A percentile compares a stretch with the other conserved stretches of the same genome.
Conservation (phyloP, 2,888 invertebrate genomes). For the Dynastes maya region DNA sequence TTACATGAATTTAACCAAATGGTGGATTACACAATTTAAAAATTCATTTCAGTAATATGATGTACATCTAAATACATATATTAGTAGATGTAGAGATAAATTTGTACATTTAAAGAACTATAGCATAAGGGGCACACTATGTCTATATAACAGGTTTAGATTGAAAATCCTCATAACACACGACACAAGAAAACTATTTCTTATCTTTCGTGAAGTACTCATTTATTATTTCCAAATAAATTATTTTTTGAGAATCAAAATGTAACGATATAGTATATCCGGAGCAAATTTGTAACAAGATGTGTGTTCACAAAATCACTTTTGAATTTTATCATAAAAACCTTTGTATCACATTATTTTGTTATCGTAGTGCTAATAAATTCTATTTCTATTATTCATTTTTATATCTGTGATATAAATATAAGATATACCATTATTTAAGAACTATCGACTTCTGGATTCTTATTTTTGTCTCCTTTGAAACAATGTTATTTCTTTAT, state of each 20-base stretch:
- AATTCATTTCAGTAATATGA: slow-evolving; percentile 39
- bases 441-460: not conserved
- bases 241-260: no score
- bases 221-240: no score
- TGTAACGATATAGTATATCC: no score
- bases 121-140: no score
- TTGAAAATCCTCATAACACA: no score
- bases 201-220: no score
- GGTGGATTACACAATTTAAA: slow-evolving; percentile 74
- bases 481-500: no score
- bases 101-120: not conserved
- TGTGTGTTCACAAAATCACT: slow-evolving; percentile 9
- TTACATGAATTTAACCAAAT: slow-evolving; percentile 77
- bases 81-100: not conserved
- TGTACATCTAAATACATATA: not conserved
- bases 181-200: no score
- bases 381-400: slow-evolving; percentile 12
- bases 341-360: not conserved
- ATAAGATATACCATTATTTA: slow-evolving; percentile 12
- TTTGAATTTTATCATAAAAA: not conserved
- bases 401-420: slow-evolving; percentile 44
- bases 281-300: not conserved
- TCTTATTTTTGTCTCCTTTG: not conserved
- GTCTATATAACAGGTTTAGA: no score
- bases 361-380: slow-evolving; percentile 6